Conservation (phyloP, 2,797 vertebrate species). For the Remorina albescens region DNA sequence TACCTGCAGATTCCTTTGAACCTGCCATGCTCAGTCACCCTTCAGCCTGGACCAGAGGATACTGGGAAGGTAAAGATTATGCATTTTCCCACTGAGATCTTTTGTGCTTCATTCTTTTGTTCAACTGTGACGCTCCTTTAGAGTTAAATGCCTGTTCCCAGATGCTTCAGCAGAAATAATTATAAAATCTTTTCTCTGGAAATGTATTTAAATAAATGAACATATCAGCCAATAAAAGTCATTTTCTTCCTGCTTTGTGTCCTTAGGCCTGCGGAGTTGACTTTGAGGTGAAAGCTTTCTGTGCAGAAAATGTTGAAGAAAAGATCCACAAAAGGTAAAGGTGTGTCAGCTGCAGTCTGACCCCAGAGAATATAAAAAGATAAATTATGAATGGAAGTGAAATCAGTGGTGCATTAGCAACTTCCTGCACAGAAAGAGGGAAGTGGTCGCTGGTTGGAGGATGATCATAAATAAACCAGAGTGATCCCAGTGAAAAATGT, state of each 20-base stretch:
- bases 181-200: background rate
- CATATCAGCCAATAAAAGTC: background rate
- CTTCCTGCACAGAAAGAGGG: constrained; percentile 10
- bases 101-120: background rate
- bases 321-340: constrained; percentile 96
- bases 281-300: constrained; percentile 98
- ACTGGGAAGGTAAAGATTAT: constrained; percentile 89
- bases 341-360: background rate
- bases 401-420: constrained; percentile 23
- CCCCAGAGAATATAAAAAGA: background rate
- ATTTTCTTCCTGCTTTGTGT: constrained; percentile 16
- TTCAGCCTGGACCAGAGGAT: constrained; percentile 96
- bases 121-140: background rate
- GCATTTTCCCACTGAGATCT: background rate
- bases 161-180: background rate
- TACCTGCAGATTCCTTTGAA: constrained; percentile 92
- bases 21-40: constrained; percentile 94
- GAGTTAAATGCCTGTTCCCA: too few species aligned
- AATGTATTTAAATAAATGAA: background rate
- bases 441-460: background rate
- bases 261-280: constrained; percentile 95
- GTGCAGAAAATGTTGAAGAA: constrained; percentile 92
- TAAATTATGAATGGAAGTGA: constrained; percentile 45
- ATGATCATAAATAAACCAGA: background rate
- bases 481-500: background rate